Evolutionary conservation across 2,797 vertebrate species (phyloP).

Genomic region (Catharus ustulatus): DNA sequence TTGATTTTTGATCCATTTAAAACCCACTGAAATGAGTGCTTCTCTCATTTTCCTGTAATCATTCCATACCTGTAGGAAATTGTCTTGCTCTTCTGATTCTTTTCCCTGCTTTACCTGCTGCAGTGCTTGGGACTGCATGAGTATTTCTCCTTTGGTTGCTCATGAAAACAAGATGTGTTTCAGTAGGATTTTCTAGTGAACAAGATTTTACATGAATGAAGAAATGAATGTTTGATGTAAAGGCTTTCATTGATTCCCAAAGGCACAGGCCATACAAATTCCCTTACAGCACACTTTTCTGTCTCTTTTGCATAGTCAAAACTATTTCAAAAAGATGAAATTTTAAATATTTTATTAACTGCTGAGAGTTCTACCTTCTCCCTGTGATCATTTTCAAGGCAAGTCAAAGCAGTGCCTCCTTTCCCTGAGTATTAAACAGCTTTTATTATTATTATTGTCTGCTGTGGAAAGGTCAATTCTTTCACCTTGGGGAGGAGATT

Average conservation of each 20-base stretch:
- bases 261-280: slow-evolving; percentile 9
- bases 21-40: not conserved
- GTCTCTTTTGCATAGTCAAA: slow-evolving; percentile 1
- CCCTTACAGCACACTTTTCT: not conserved
- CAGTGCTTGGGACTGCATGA: not conserved
- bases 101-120: not conserved
- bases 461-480: not conserved
- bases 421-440: not conserved
- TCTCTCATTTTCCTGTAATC: not conserved
- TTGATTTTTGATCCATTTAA: not conserved
- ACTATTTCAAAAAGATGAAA: not conserved
- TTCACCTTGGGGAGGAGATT: not conserved
- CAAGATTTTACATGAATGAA: slow-evolving; percentile 51
- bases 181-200: slow-evolving; percentile 22
- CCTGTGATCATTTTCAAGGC: not conserved
- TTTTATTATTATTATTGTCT: not conserved
- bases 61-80: not conserved
- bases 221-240: slow-evolving; percentile 64
- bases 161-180: slow-evolving; percentile 11
- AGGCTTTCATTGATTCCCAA: slow-evolving; percentile 54
- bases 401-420: not conserved
- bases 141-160: not conserved
- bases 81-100: not conserved
- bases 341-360: not conserved
- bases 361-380: not conserved